Evolutionary conservation across 2,888 invertebrate species (phyloP), one percentile per base, ranked within the genome.

Genomic region (Morpho helenor): DNA sequence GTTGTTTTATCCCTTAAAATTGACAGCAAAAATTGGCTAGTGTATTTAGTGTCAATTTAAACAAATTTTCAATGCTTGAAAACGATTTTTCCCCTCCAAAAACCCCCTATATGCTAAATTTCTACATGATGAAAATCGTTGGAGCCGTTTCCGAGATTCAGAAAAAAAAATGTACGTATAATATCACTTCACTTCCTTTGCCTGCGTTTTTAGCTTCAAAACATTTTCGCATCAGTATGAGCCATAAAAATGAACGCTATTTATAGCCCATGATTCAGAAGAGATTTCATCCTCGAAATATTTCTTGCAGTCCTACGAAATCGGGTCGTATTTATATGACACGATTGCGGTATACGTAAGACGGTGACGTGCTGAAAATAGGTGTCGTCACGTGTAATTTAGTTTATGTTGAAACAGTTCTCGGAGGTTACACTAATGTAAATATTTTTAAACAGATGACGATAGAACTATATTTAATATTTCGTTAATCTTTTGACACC

Each of bases 341-440:
- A 60, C 50, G 31, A 39, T 42, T 57, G 39, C 52, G n/a, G 56
- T 43, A 51, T 16, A 66, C 68, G 70, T 71, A 68, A 67, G 66
- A 57, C 56, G 58, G 66, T 73, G 69, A 73, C 75, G 76, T 69
- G 69, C n/a, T 66, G 66, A 64, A 63, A 66, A 64, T 63, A 70
- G 66, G 64, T 72, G 67, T 78, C 78, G 74, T 77, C 79, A 75
- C 72, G 60, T 64, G 68, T 75, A 74, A 80, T 76, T 79, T 65
- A 60, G 74, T 72, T 50, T 43, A 57, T 61, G 59, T 60, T 66
- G 75, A 75, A 79, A 79, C 73, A 75, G 64, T 72, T 52, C 31
- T 62, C 40, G 56, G 52, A 49, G 49, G 49, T 42, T 47, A 49
- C 53, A 48, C 58, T 55, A 39, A 50, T 43, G 43, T 58, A 40